Evolutionary conservation across 2,113 vertebrate genomes (phyloP).

Genomic region (Sisor rabdophorus): DNA sequence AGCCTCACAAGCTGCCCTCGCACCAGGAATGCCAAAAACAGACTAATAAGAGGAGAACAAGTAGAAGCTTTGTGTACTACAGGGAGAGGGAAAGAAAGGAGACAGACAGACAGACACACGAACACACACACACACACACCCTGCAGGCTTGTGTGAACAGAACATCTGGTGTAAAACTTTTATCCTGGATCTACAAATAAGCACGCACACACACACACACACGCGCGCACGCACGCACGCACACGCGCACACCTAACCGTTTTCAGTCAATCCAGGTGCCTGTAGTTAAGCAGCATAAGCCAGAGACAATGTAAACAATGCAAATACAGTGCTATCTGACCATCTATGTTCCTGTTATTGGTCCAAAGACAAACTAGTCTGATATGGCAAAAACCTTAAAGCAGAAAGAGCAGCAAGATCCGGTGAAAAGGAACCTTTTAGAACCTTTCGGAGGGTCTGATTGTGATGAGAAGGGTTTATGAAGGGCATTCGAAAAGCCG

Average conservation of each 20-base stretch:
- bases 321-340: background rate
- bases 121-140: constrained; percentile 9
- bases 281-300: constrained; percentile 5
- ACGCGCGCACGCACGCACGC: background rate
- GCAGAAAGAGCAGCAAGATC: background rate
- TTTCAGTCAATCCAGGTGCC: background rate
- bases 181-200: constrained; percentile 24
- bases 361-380: background rate
- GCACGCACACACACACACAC: constrained; percentile 18
- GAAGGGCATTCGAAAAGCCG: constrained; percentile 39
- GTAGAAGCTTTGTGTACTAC: constrained; percentile 62
- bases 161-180: constrained; percentile 61
- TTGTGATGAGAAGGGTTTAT: constrained; percentile 22
- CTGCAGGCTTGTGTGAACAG: constrained; percentile 50
- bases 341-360: constrained; percentile 3
- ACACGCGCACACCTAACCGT: background rate
- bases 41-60: constrained; percentile 67
- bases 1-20: constrained; percentile 38
- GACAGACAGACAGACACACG: constrained; percentile 17
- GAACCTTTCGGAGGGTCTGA: background rate
- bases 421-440: constrained; percentile 14
- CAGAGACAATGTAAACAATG: background rate
- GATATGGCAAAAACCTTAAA: background rate
- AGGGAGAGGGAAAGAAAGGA: constrained; percentile 40
- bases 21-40: constrained; percentile 68